phyloP scores from a whole-genome alignment of 2,888 invertebrate genomes.

The Coenonympha arcania region DNA sequence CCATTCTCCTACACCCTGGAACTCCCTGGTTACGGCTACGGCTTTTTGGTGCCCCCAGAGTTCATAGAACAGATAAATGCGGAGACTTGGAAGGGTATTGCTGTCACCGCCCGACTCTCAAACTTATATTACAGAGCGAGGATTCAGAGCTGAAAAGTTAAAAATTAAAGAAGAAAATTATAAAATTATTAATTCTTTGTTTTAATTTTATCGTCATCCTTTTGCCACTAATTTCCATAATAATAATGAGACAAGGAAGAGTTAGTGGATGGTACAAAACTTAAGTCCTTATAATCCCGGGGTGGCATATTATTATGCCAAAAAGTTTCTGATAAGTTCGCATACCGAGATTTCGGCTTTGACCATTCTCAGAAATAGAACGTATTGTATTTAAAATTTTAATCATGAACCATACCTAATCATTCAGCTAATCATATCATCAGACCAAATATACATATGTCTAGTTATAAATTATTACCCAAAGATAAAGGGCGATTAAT shows the following conservation, averaged over 20 bases:
- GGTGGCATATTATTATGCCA: no score
- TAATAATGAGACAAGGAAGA: no score
- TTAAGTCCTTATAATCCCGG: no score
- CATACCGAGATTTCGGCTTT: no score
- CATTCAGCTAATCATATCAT: no score
- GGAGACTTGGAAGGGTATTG: conserved; percentile 47
- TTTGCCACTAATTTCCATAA: no score
- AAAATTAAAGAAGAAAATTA: not conserved
- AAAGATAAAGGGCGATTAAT: not conserved
- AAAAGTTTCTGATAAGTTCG: no score
- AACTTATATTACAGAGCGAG: conserved; percentile 31
- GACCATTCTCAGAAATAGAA: no score
- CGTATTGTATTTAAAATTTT: no score
- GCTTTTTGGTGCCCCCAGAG: conserved; percentile 38
- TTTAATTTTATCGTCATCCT: not conserved
- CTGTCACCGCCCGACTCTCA: conserved; percentile 38
- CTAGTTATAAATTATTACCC: not conserved
- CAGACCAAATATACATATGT: not conserved
- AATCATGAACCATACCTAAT: no score
- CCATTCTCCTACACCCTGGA: conserved; percentile 46
- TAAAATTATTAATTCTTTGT: not conserved
- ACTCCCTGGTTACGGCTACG: conserved; percentile 38
- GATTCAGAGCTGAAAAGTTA: not conserved
- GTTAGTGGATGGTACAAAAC: no score
- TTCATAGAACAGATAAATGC: conserved; percentile 41